Percentiles rank a stretch among this genome's conserved stretches.
Evolutionary conservation across 2,888 invertebrate species (phyloP).

Genomic region (Cephus sareptanus): DNA sequence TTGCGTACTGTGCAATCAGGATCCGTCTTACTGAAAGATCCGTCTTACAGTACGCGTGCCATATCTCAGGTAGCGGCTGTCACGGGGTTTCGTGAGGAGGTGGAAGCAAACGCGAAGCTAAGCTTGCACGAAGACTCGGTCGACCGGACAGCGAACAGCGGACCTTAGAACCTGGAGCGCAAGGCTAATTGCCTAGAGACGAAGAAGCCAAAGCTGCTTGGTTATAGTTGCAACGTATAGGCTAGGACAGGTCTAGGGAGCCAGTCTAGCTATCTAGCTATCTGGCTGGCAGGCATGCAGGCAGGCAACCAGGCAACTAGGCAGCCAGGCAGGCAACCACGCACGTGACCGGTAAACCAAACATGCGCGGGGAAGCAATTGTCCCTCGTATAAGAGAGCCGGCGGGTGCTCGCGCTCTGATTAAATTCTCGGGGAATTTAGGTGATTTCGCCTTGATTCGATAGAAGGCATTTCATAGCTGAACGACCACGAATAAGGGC

Average conservation of each 20-base stretch:
- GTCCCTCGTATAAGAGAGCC: constrained; percentile 29
- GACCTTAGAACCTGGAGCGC: neutral
- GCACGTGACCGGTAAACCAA: constrained; percentile 53
- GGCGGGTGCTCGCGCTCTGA: constrained; percentile 46
- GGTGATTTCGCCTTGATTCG: constrained; percentile 55
- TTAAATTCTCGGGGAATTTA: constrained; percentile 57
- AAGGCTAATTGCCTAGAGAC: neutral
- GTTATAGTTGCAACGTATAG: neutral
- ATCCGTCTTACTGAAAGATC: neutral
- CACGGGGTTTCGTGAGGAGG: neutral
- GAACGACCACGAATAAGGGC: constrained; percentile 52
- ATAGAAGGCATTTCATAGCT: constrained; percentile 57
- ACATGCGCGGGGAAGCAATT: constrained; percentile 45
- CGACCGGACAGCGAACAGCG: constrained; percentile 15
- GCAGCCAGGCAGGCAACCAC: constrained; percentile 20
- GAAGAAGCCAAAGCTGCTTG: constrained; percentile 1
- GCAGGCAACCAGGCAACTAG: neutral
- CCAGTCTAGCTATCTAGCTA: neutral
- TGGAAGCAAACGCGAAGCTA: constrained; percentile 32
- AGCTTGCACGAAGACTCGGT: constrained; percentile 44
- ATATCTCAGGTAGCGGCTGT: neutral
- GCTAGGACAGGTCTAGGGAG: neutral
- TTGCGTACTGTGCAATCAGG: neutral
- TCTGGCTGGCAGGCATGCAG: neutral
- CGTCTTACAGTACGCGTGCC: neutral